phyloP scores from a whole-genome alignment of 2,797 vertebrate species.

The Acestrorhynchus altus region DNA sequence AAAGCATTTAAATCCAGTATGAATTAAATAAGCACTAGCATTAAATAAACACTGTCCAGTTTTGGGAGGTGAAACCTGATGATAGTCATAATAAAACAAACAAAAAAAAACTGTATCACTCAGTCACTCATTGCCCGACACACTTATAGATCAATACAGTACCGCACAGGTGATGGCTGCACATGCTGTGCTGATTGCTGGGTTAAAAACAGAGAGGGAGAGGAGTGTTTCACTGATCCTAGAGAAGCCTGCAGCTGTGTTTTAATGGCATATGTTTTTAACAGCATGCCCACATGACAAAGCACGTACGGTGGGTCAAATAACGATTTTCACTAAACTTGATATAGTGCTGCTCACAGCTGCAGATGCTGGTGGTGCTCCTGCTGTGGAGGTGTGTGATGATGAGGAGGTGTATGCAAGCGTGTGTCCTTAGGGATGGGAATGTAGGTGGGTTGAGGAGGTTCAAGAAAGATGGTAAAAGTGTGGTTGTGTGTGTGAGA shows the following conservation, averaged over 20 bases:
- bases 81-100: too few relatives aligned
- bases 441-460: constrained; percentile 3
- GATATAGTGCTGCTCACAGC: constrained; percentile 17
- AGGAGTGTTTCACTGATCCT: not conserved
- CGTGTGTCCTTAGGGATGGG: not conserved
- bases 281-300: constrained; percentile 5
- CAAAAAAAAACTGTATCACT: too few relatives aligned
- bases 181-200: not conserved
- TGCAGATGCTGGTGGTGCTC: constrained; percentile 2
- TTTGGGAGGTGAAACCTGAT: too few relatives aligned
- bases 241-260: constrained; percentile 1
- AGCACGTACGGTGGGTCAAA: constrained; percentile 8
- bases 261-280: constrained; percentile 26
- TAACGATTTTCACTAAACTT: constrained; percentile 20
- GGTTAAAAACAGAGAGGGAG: not conserved
- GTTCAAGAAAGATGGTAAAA: not conserved
- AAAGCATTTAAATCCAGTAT: too few relatives aligned
- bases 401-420: constrained; percentile 1
- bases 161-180: not conserved
- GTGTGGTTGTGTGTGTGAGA: not conserved
- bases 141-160: not conserved
- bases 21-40: too few relatives aligned
- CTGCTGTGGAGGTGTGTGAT: constrained; percentile 12
- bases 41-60: too few relatives aligned
- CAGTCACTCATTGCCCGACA: not conserved